Evolutionary conservation across 92 coral and sea anemone genomes (phyloP), one percentile per base, ranked within the genome.

Genomic region (Siderastrea siderea): DNA sequence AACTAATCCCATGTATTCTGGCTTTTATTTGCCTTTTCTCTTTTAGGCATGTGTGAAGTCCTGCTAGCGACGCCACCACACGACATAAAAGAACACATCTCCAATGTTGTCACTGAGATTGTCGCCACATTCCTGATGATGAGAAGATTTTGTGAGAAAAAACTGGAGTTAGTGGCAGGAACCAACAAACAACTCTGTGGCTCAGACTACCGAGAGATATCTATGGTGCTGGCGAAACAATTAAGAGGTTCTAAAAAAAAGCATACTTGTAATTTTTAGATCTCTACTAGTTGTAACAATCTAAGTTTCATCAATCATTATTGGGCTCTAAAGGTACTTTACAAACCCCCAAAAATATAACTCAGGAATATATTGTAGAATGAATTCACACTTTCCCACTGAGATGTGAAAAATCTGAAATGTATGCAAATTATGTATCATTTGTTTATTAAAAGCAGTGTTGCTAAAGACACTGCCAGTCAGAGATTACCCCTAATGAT

Each of bases 201-300:
- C n/a, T 57, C 68, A 76, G 80, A 76, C 80, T 76, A 75, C 65
- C 15, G 66, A 55, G 50, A 75, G 66, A 75, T 75, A 66, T 13
- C 80, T 57, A 59, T 77, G 60, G 81, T 77, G 53, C 68, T 77
- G 59, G 81, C 68, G 55, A 77, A 77, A 59, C 81, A 59, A 59
- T 26, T 77, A 77, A 44, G 9, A 77, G 69, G 68, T 26, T 26
- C 0, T 26, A 26, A 26, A 26, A 0, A 26, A 26, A 26, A 26
- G 38, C 0, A 26, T 26, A 26, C 38, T 26, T 26, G 38, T 26
- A 26, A 26, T 26, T 26, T 26, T 26, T 0, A 26, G 38, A 26
- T 26, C 0, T 26, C 38, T 26, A 26, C 38, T 26, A 26, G 38
- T 26, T 26, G 0, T 26, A 26, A 0, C 0, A 26, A 26, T 26